These are phyloP conservation scores for Prunella fulvescens DNA, from an alignment of 2,113 vertebrate genomes.

Conservation along the genomic window DNA sequence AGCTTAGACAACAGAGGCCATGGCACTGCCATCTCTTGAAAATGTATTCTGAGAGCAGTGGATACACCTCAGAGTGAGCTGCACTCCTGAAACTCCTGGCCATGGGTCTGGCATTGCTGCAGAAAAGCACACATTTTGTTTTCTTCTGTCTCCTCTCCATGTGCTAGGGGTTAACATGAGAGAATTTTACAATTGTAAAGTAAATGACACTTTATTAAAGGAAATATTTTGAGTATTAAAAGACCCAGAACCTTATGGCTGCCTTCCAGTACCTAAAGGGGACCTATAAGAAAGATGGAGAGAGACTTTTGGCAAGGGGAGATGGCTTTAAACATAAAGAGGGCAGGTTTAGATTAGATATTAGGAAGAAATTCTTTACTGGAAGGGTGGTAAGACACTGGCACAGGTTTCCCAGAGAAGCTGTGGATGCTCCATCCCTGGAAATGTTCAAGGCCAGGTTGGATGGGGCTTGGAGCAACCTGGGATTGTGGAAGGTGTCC, in stretches of 20 bases:
- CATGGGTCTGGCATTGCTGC: background rate
- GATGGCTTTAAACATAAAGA: background rate
- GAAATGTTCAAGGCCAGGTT: background rate
- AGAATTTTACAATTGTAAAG: background rate
- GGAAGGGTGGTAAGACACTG: background rate
- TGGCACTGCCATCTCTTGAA: background rate
- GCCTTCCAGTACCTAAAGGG: background rate
- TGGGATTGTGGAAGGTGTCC: background rate
- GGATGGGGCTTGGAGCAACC: background rate
- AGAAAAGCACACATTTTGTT: background rate
- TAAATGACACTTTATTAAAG: background rate
- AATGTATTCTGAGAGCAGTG: background rate
- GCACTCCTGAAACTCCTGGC: background rate
- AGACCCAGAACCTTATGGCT: background rate
- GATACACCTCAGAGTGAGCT: background rate
- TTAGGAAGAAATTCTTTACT: background rate
- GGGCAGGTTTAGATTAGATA: background rate
- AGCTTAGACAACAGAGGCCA: background rate
- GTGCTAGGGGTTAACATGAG: background rate
- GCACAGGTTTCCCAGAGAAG: background rate
- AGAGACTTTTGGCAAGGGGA: background rate
- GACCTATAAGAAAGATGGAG: background rate
- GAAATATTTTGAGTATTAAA: background rate
- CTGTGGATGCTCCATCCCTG: rapidly evolving
- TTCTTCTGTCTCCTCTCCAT: background rate